Percentiles rank a stretch among this genome's conserved stretches.
These are phyloP conservation scores for Sorex maritimensis DNA, from an alignment of 2,797 vertebrate genomes.

Conservation along the genomic window DNA sequence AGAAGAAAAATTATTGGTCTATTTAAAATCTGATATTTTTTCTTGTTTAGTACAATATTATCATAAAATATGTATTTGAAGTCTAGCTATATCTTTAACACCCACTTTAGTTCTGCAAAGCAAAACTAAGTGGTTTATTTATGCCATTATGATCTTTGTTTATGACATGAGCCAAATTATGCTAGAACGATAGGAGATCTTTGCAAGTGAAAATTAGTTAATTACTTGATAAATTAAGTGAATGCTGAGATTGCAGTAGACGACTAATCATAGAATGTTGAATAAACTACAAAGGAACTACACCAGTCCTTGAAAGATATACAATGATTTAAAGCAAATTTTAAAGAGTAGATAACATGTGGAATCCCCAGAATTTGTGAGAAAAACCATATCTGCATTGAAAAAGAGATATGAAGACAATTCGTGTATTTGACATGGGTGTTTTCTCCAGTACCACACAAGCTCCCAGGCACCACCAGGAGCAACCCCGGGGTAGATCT, in stretches of 20 bases:
- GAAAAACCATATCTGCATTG: not conserved
- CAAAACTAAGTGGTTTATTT: slow-evolving; percentile 6
- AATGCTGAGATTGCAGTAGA: slow-evolving; percentile 4
- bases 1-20: not conserved
- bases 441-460: too few relatives aligned
- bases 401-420: not conserved
- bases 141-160: not conserved
- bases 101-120: not conserved
- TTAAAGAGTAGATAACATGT: not conserved
- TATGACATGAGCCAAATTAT: not conserved
- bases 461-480: too few relatives aligned
- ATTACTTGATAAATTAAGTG: slow-evolving; percentile 28
- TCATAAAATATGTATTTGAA: slow-evolving; percentile 7
- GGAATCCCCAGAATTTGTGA: not conserved
- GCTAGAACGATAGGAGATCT: not conserved
- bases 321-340: slow-evolving; percentile 32
- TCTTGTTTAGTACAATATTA: not conserved
- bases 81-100: not conserved
- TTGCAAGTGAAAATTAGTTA: slow-evolving; percentile 25
- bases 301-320: not conserved
- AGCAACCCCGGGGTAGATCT: too few relatives aligned
- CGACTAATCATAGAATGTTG: not conserved
- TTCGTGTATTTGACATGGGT: too few relatives aligned
- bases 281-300: not conserved
- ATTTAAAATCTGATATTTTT: not conserved